Base-by-base conservation (phyloP, 2,888 invertebrate genomes). In the Diadromus collaris region DNA sequence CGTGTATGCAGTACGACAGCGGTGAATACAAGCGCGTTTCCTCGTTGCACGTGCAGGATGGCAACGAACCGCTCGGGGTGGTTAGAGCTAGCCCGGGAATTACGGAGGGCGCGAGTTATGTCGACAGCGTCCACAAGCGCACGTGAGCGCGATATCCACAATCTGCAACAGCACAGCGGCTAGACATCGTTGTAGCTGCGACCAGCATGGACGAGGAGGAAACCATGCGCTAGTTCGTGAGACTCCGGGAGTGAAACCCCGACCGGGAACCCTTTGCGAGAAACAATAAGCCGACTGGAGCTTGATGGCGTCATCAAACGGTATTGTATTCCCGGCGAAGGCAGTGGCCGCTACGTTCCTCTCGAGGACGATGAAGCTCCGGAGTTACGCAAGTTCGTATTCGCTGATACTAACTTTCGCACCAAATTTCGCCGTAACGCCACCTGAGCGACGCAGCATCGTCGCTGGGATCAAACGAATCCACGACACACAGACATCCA, bases 261-360 rank as follows among this genome's bases (percentile, higher is more conserved):
- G 80, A 79, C 74, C 83, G 80, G 82, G 80, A 82, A 86, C 83
- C 79, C 84, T 88, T 86, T 86, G 86, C 86, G 87, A 86, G 86
- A 88, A 87, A 88, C 87, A 87, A 87, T 87, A 87, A 87, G 86
- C 86, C 81, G 68, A 77, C 83, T 79, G 79, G 61, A 78, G 82
- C 84, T 86, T 86, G 87, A 88, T 87, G 86, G 85, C 85, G 83
- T 85, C 86, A 85, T 88, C 85, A 88, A 87, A 87, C 82, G 82
- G 83, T 83, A 87, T 86, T 85, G 85, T 85, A 85, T 83, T 82
- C 75, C 78, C 73, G 72, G 79, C 76, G 76, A 27, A 79, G 80
- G 70, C 80, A 78, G 83, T 77, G 79, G 83, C 82, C 82, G 78
- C 32, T 64, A 48, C 34, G 44, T 63, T 41, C 64, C 48, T 24